A percentile compares a stretch with the other conserved stretches of the same genome.
phyloP scores from a whole-genome alignment of 2,888 invertebrate genomes.

The Pediacus dermestoides region DNA sequence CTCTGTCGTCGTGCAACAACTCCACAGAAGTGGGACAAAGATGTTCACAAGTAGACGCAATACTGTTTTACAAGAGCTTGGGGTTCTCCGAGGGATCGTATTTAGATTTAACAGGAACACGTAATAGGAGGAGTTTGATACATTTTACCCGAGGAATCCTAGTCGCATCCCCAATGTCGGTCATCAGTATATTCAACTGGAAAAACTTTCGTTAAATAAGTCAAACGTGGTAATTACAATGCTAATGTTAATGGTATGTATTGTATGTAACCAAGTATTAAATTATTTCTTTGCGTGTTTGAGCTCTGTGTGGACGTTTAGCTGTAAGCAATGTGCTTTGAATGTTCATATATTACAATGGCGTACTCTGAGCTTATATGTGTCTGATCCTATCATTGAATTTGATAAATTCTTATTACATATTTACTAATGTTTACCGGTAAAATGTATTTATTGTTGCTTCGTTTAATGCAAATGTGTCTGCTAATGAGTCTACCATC shows the following conservation, averaged over 20 bases:
- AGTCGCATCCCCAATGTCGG: not conserved
- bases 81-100: slow-evolving; percentile 10
- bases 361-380: not conserved
- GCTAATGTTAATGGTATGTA: slow-evolving; percentile 3
- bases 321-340: slow-evolving; percentile 3
- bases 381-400: slow-evolving; percentile 1
- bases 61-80: not conserved
- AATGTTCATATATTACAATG: slow-evolving; percentile 3
- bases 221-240: slow-evolving; percentile 3
- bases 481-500: slow-evolving; percentile 2
- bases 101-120: slow-evolving; percentile 26
- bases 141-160: not conserved
- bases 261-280: slow-evolving; percentile 7
- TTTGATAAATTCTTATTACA: slow-evolving; percentile 8
- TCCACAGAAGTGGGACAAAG: not conserved
- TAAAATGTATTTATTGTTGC: slow-evolving; percentile 8
- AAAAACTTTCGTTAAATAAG: not conserved
- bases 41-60: slow-evolving; percentile 4
- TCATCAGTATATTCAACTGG: too few species aligned
- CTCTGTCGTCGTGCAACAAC: slow-evolving; percentile 7
- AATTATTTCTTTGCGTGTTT: slow-evolving; percentile 13
- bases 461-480: not conserved
- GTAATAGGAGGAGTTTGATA: slow-evolving; percentile 21
- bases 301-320: slow-evolving; percentile 4
- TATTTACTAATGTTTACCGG: not conserved